Evolutionary conservation across 2,113 vertebrate genomes (phyloP), one percentile per base, ranked within the genome.

Genomic region (Halcyon senegalensis): DNA sequence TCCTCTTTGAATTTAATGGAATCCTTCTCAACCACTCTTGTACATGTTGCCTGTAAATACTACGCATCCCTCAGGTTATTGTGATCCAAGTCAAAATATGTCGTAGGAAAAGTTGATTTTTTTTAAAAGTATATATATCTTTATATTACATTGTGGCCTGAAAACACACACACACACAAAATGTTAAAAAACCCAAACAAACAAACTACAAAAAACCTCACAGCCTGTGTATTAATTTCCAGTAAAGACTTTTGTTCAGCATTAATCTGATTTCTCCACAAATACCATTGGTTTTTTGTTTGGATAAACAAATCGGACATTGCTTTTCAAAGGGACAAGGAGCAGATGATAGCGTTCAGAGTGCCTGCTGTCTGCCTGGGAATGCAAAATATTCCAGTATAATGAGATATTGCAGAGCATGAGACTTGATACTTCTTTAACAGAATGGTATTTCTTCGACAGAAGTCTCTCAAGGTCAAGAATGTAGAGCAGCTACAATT

Each of bases 401-500:
- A 88, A 88, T 28, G 90, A 92, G 91, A 53, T 35, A 58, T 1
- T 55, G 79, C 72, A 27, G 88, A 48, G 67, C 70, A 62, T 24
- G 83, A 70, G 83, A 30, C 20, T n/a, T 14, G 59, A 58, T 51
- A 17, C 24, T 48, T 46, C 87, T 89, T 53, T 27, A 62, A 73
- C 31, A 69, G 53, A 93, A 76, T 10, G 17, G 24, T 23, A 37
- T 88, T 94, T 66, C 63, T 88, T 46, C 33, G 63, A 53, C 35
- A 80, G 48, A 58, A 85, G 58, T 35, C 59, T 83, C 76, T 76
- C 72, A 68, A 90, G 72, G 86, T 86, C 89, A 96, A 92, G 25
- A 74, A 75, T 21, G 46, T 10, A 69, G 43, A 96, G 48, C 69
- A 94, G 91, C 55, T 74, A 19, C 43, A 51, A 67, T 69, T 87